These are phyloP conservation scores for Sarcoramphus papa DNA, from an alignment of 2,797 vertebrate genomes.

Conservation along the genomic window DNA sequence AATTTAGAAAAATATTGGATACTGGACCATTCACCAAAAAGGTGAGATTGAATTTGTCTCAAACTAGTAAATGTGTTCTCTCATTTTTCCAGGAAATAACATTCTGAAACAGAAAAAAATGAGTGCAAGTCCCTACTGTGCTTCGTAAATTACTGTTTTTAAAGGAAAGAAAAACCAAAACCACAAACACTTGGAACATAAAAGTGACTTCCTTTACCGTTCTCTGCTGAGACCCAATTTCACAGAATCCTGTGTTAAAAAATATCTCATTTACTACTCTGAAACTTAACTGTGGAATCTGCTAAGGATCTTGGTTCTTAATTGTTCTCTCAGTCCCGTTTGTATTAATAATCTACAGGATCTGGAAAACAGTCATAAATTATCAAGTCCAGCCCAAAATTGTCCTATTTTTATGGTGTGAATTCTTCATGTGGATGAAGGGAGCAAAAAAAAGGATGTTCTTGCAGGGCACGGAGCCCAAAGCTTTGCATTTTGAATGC, in stretches of 20 bases:
- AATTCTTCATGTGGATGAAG: background rate
- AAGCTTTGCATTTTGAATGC: background rate
- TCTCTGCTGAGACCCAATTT: background rate
- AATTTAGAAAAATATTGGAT: background rate
- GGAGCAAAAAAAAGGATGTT: accelerated
- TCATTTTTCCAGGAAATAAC: background rate
- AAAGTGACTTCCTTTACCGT: background rate
- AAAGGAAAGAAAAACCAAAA: background rate
- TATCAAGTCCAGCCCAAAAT: background rate
- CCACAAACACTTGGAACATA: background rate
- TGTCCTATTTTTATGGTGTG: background rate
- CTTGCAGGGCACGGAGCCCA: background rate
- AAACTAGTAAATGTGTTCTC: background rate
- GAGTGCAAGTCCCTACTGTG: background rate
- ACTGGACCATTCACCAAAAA: background rate
- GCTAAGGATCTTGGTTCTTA: background rate
- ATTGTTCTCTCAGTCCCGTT: background rate
- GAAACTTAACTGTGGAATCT: background rate
- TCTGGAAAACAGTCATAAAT: background rate
- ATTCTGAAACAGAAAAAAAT: background rate
- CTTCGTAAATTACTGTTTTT: background rate
- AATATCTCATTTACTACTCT: background rate
- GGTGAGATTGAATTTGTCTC: background rate
- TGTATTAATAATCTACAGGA: background rate
- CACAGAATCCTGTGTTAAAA: background rate